Evolutionary conservation across 2,888 invertebrate species (phyloP).

Genomic region (Drosophila stalkeri): DNA sequence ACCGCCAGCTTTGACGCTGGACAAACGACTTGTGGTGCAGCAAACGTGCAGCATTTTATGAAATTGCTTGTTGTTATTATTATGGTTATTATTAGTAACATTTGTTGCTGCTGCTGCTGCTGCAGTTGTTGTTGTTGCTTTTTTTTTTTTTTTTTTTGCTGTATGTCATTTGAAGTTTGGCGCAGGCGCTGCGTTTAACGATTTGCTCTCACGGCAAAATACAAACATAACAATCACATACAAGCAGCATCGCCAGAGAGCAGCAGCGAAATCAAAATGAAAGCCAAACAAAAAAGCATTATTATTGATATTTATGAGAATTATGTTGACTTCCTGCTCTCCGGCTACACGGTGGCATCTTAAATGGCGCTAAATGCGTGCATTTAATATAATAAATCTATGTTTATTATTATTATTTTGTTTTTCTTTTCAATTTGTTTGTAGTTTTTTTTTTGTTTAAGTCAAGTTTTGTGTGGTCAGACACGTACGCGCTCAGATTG

Average conservation of each 20-base stretch:
- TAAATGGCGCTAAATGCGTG: constrained; percentile 79
- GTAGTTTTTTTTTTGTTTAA: constrained; percentile 28
- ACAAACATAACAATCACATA: constrained; percentile 77
- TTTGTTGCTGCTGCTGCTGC: constrained; percentile 24
- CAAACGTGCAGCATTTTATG: constrained; percentile 71
- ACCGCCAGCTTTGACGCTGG: constrained; percentile 31
- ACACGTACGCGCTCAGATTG: constrained; percentile 62
- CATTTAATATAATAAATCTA: constrained; percentile 78
- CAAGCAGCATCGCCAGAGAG: constrained; percentile 35
- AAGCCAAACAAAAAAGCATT: constrained; percentile 70
- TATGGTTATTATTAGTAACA: constrained; percentile 78
- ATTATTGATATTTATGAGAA: constrained; percentile 78
- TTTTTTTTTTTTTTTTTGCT: too few relatives aligned
- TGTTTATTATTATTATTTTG: constrained; percentile 24
- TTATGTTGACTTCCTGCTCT: constrained; percentile 76
- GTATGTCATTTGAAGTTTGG: constrained; percentile 70
- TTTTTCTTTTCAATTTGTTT: constrained; percentile 28
- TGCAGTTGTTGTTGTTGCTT: constrained; percentile 24
- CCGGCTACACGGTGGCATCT: constrained; percentile 57
- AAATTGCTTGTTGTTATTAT: constrained; percentile 78
- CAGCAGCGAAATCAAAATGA: constrained; percentile 44
- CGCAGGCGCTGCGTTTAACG: constrained; percentile 27
- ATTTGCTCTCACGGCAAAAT: constrained; percentile 69
- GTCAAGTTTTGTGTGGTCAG: constrained; percentile 61
- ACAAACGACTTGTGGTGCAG: constrained; percentile 54